A percentile compares a stretch with the other conserved stretches of the same genome.
Evolutionary conservation across 2,113 vertebrate genomes (phyloP).

Genomic region (cattle (Bos taurus)): ARS-UCD2.0 NC_037332.1:34265501-34266000

Average conservation of each 20-base stretch:
- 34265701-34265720: neutral
- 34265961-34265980: neutral
- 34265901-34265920: constrained; percentile 34
- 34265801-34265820: neutral
- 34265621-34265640: constrained; percentile 27
- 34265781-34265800: neutral
- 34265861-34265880: neutral
- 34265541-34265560: neutral
- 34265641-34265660: neutral
- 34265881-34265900: neutral
- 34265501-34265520: neutral
- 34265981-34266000: neutral
- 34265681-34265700: neutral
- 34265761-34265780: neutral
- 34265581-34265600: constrained; percentile 12
- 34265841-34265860: neutral
- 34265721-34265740: neutral
- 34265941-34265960: neutral
- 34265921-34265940: neutral
- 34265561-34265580: constrained; percentile 1
- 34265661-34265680: neutral
- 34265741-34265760: neutral
- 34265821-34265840: neutral
- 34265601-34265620: neutral
- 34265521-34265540: neutral